Conservation (phyloP, 2,113 vertebrate species). For the Cervus canadensis region DNA sequence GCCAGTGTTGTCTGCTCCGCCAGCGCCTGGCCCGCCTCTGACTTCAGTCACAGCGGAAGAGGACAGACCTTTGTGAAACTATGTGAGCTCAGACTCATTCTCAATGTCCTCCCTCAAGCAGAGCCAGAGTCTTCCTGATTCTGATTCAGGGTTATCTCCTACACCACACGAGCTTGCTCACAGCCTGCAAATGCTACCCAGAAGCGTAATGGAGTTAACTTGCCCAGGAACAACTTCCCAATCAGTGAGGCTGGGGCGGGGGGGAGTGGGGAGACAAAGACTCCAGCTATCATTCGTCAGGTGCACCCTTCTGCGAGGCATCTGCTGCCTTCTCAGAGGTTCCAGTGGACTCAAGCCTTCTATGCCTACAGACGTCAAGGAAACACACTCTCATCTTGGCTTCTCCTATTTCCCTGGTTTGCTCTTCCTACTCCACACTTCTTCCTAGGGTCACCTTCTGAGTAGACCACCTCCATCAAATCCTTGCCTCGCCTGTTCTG, state of each 20-base stretch:
- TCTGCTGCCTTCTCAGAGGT: neutral
- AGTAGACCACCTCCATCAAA: neutral
- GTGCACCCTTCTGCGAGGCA: neutral
- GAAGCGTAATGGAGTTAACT: neutral
- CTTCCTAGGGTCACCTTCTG: neutral
- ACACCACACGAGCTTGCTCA: neutral
- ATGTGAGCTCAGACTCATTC: neutral
- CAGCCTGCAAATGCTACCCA: neutral
- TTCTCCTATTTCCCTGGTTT: neutral
- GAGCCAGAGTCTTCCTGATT: neutral
- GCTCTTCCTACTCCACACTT: neutral
- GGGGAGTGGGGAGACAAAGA: neutral
- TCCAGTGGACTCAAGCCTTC: neutral
- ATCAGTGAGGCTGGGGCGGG: neutral
- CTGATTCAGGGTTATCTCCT: neutral
- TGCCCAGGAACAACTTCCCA: neutral
- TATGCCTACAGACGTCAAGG: neutral
- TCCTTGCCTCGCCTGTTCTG: neutral
- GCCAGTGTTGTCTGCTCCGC: neutral
- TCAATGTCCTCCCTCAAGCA: neutral
- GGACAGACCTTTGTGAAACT: neutral
- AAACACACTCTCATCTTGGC: neutral
- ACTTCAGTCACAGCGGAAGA: neutral
- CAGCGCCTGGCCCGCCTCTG: neutral
- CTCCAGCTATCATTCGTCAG: neutral